Percentiles rank a stretch among this genome's conserved stretches.
Conservation (phyloP, 2,113 vertebrate species). For the Hylia prasina region DNA sequence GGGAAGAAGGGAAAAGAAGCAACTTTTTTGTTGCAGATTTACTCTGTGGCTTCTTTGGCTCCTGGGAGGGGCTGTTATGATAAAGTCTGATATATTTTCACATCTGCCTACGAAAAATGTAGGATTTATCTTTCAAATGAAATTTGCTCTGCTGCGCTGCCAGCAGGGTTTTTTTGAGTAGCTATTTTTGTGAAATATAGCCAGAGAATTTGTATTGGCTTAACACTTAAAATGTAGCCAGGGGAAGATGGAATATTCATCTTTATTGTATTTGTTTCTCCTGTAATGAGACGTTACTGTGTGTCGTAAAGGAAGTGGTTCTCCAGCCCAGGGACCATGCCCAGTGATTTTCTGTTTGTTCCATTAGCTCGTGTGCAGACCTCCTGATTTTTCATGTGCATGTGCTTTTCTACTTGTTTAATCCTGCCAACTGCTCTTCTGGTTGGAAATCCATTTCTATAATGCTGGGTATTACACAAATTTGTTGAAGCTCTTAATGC, state of each 20-base stretch:
- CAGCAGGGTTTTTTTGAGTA: not conserved
- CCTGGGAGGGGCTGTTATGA: not conserved
- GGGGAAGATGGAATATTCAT: conserved; percentile 31
- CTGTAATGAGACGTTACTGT: conserved; percentile 4
- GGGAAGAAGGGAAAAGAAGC: not conserved
- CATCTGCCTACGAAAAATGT: not conserved
- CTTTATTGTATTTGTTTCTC: conserved; percentile 39
- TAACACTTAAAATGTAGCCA: not conserved
- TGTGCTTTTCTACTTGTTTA: conserved; percentile 46
- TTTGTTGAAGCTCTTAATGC: conserved; percentile 46
- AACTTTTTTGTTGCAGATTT: not conserved
- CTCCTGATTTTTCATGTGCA: conserved; percentile 21
- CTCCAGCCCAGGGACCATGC: not conserved
- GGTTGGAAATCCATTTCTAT: conserved; percentile 47
- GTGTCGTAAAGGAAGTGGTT: not conserved
- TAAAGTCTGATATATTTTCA: not conserved
- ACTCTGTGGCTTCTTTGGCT: not conserved
- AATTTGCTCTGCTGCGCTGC: not conserved
- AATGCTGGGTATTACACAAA: conserved; percentile 35
- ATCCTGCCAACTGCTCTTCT: conserved; percentile 54
- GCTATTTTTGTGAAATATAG: conserved; percentile 42
- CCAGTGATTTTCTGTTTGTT: conserved; percentile 31
- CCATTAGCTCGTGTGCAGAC: conserved; percentile 22
- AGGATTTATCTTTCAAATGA: conserved; percentile 24
- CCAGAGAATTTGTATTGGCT: conserved; percentile 21